Evolutionary conservation across 2,888 invertebrate species (phyloP), one percentile per base, ranked within the genome.

Genomic region (Alitta virens): DNA sequence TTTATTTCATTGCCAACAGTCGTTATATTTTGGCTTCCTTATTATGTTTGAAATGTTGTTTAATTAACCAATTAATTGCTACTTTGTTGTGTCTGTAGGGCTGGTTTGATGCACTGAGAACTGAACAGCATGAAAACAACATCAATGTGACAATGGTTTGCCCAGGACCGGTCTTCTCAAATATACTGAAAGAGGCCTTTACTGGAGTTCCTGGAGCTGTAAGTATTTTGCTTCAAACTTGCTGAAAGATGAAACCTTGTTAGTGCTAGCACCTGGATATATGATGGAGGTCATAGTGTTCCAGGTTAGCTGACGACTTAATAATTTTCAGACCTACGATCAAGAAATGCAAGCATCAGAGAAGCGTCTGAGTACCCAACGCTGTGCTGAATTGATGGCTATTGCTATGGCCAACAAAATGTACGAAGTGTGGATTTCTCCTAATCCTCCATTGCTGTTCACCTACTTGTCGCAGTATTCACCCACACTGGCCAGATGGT

Each of bases 161-260:
- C 73, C 91, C 92, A 0, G 92, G 92, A 3, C 91, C 91, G 2
- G 86, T 88, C 18, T 88, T 88, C 74, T 89, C 90, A 0, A 86
- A 88, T 68, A 86, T 91, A 67, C 83, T 90, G 40, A 76, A 85
- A 40, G 86, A 88, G 74, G 86, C 88, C 66, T 91, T 89, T 74
- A 91, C 91, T 0, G 87, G 83, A 5, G 85, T 85, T 68, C 71
- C 79, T 1, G 88, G 87, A 61, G 82, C 87, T 82, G 88, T 69
- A 52, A 43, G 18, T 40, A 40, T 12, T 40, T 40, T 16, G 12
- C 9, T 16, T 12, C 40, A 40, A 12, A 9, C 9, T 16, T 40
- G 16, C 9, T 9, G 40, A 40, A 12, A 40, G n/a, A n/a, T n/a
- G n/a, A n/a, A n/a, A n/a, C n/a, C n/a, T n/a, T n/a, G n/a, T n/a